A percentile compares a stretch with the other conserved stretches of the same genome.
Evolutionary conservation across 2,888 invertebrate genomes (phyloP).

Genomic region (Megamerina dolium): DNA sequence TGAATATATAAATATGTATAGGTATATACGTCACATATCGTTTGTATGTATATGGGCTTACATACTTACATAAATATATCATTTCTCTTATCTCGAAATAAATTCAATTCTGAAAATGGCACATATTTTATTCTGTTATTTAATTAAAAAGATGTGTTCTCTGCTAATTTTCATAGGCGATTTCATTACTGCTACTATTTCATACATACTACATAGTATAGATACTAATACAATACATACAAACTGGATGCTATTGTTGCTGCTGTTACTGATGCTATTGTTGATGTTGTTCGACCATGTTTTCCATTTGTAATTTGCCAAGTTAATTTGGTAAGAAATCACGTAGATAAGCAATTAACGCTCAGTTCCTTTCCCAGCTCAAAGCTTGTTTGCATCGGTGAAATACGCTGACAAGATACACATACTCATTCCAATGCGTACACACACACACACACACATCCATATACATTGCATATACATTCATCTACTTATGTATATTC

Average conservation of each 20-base stretch:
- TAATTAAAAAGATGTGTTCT: slow-evolving; percentile 13
- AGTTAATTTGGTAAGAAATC: slow-evolving; percentile 46
- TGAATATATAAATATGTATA: too few relatives aligned
- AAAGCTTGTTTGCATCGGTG: background rate
- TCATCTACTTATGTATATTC: background rate
- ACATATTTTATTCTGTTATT: slow-evolving; percentile 11
- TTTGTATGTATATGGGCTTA: too few relatives aligned
- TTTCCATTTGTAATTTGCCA: slow-evolving; percentile 35
- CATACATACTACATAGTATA: too few relatives aligned
- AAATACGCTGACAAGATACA: background rate
- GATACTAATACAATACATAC: too few relatives aligned
- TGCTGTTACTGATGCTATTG: background rate
- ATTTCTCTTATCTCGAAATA: background rate
- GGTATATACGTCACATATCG: too few relatives aligned
- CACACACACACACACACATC: slow-evolving; percentile 12
- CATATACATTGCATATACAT: slow-evolving; percentile 1
- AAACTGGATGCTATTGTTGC: background rate
- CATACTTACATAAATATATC: too few relatives aligned
- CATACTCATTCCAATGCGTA: slow-evolving; percentile 3
- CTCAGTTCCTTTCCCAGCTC: slow-evolving; percentile 6
- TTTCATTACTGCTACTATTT: slow-evolving; percentile 4
- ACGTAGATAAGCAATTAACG: slow-evolving; percentile 45
- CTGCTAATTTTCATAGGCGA: slow-evolving; percentile 8
- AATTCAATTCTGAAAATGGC: background rate
- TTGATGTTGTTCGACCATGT: slow-evolving; percentile 4